These are phyloP conservation scores for Ephestia elutella DNA, from an alignment of 1,140 invertebrate species.

Conservation along the genomic window DNA sequence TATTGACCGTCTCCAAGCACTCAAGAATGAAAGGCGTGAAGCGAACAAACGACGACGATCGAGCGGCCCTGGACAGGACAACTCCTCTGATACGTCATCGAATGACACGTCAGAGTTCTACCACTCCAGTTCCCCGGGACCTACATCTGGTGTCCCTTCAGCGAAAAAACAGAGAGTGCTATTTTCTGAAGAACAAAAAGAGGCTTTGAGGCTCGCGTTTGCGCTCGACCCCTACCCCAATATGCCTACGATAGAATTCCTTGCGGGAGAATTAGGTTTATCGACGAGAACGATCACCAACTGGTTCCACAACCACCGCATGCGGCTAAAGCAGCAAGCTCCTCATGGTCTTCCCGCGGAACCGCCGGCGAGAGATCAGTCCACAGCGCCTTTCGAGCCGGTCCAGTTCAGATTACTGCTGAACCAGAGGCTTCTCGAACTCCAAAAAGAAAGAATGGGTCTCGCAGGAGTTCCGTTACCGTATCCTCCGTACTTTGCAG, in stretches of 20 bases:
- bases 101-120: conserved; percentile 93
- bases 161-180: conserved; percentile 94
- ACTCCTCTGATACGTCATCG: conserved; percentile 89
- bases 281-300: conserved; percentile 97
- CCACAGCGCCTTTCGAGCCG: conserved; percentile 86
- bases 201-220: conserved; percentile 94
- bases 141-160: conserved; percentile 79
- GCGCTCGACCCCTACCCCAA: conserved; percentile 97
- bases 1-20: conserved; percentile 88
- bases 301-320: conserved; percentile 99
- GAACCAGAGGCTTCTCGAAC: conserved; percentile 89
- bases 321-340: conserved; percentile 95
- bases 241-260: conserved; percentile 94
- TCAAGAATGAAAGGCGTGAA: conserved; percentile 92
- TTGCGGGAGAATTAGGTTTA: conserved; percentile 92
- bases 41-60: conserved; percentile 90
- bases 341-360: conserved; percentile 82
- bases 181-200: conserved; percentile 98
- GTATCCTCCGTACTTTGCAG: conserved; percentile 84
- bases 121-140: conserved; percentile 87
- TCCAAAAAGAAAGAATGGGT: conserved; percentile 87
- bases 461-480: conserved; percentile 82
- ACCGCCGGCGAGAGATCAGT: conserved; percentile 81
- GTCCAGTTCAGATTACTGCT: conserved; percentile 91
- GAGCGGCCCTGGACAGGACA: conserved; percentile 86